A percentile compares a stretch with the other conserved stretches of the same genome.
phyloP scores from a whole-genome alignment of 2,888 invertebrate genomes.

The Acrobasis repandana region DNA sequence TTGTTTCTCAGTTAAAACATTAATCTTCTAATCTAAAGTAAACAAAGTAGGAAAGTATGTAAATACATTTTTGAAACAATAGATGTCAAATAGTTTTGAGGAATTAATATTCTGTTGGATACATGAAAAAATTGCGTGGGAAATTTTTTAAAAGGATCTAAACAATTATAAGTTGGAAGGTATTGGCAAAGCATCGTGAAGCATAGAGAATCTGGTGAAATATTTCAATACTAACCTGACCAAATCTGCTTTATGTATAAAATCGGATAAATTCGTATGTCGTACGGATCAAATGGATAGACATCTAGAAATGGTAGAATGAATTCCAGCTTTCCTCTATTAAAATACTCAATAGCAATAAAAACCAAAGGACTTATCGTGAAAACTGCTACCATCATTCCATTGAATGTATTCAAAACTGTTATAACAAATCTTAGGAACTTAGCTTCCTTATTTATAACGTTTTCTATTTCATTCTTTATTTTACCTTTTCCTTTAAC shows the following conservation, averaged over 20 bases:
- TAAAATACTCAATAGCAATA: slow-evolving; percentile 32
- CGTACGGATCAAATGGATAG: slow-evolving; percentile 39
- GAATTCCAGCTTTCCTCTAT: slow-evolving; percentile 30
- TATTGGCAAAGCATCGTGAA: too few species aligned
- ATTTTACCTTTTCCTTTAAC: slow-evolving; percentile 30
- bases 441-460: slow-evolving; percentile 35
- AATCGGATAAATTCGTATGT: slow-evolving; percentile 39
- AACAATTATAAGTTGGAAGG: too few species aligned
- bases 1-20: too few species aligned
- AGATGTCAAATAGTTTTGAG: too few species aligned
- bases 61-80: too few species aligned
- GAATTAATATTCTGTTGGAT: too few species aligned
- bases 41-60: too few species aligned
- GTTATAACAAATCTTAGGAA: slow-evolving; percentile 42
- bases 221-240: slow-evolving; percentile 34
- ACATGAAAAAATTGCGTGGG: too few species aligned
- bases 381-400: slow-evolving; percentile 33
- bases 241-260: slow-evolving; percentile 40
- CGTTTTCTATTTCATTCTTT: slow-evolving; percentile 32
- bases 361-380: slow-evolving; percentile 31
- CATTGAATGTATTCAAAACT: slow-evolving; percentile 38
- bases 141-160: too few species aligned
- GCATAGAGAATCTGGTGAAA: background rate
- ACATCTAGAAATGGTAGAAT: slow-evolving; percentile 35
- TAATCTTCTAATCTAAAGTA: too few species aligned